phyloP scores from a whole-genome alignment of 2,888 invertebrate genomes.

The Baronia brevicornis region DNA sequence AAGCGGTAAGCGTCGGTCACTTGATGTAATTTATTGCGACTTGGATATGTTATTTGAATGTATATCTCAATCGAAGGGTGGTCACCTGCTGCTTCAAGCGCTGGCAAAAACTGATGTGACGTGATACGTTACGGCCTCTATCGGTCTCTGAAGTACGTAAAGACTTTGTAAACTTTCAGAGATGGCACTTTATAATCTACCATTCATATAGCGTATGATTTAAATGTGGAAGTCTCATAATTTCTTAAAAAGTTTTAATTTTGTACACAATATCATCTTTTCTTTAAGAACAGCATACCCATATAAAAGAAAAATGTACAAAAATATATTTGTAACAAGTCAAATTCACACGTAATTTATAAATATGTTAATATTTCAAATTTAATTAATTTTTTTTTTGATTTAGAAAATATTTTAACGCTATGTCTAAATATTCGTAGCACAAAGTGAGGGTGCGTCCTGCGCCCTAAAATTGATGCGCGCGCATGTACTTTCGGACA shows the following conservation, averaged over 20 bases:
- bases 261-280: background rate
- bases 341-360: too few relatives aligned
- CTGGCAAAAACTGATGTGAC: slow-evolving; percentile 64
- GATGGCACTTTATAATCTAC: slow-evolving; percentile 25
- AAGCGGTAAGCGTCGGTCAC: slow-evolving; percentile 21
- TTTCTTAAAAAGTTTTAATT: background rate
- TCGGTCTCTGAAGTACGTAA: slow-evolving; percentile 49
- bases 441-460: slow-evolving; percentile 49
- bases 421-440: slow-evolving; percentile 52
- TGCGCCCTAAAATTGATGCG: slow-evolving; percentile 68
- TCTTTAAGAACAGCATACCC: too few relatives aligned
- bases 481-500: slow-evolving; percentile 51
- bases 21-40: slow-evolving; percentile 18
- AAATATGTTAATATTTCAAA: slow-evolving; percentile 4
- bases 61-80: slow-evolving; percentile 21
- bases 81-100: slow-evolving; percentile 55
- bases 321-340: too few relatives aligned
- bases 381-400: slow-evolving; percentile 7
- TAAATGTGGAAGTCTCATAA: background rate
- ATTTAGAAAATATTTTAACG: slow-evolving; percentile 2
- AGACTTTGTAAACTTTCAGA: slow-evolving; percentile 42
- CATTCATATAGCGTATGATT: background rate
- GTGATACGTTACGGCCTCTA: slow-evolving; percentile 56
- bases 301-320: too few relatives aligned
- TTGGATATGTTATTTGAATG: slow-evolving; percentile 18